Percentiles rank a stretch among this genome's conserved stretches.
Evolutionary conservation across 2,888 invertebrate genomes (phyloP).

Genomic region (Dendrolimus houi): DNA sequence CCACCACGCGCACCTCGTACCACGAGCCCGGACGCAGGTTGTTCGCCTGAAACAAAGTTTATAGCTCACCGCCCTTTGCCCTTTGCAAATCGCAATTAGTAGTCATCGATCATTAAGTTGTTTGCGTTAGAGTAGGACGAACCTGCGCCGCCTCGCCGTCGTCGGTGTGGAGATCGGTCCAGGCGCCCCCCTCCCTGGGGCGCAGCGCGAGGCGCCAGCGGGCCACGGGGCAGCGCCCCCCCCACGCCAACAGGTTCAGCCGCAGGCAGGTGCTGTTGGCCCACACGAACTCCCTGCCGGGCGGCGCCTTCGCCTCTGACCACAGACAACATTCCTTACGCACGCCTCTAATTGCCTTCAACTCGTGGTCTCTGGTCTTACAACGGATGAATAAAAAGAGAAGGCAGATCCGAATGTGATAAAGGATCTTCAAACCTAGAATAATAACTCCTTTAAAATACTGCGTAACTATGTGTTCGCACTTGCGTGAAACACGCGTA

Average conservation of each 20-base stretch:
- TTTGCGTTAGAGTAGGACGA: background rate
- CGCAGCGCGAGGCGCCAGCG: conserved; percentile 78
- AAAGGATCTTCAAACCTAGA: too few relatives aligned
- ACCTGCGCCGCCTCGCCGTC: conserved; percentile 43
- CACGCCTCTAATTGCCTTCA: background rate
- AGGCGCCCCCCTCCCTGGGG: conserved; percentile 25
- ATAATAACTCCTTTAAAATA: too few relatives aligned
- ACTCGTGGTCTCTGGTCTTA: conserved; percentile 14
- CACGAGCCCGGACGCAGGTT: conserved; percentile 71
- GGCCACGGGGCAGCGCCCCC: conserved; percentile 81
- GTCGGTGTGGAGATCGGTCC: conserved; percentile 26
- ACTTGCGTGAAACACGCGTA: too few relatives aligned
- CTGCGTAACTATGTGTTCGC: too few relatives aligned
- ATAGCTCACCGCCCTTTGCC: too few relatives aligned
- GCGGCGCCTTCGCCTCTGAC: conserved; percentile 76
- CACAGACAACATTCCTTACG: conserved; percentile 16
- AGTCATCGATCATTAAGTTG: too few relatives aligned
- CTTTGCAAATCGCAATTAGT: too few relatives aligned
- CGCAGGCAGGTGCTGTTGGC: conserved; percentile 82
- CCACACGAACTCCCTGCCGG: conserved; percentile 79
- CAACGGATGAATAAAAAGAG: too few relatives aligned
- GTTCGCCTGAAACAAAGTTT: conserved; percentile 40
- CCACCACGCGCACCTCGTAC: conserved; percentile 76
- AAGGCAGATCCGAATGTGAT: too few relatives aligned
- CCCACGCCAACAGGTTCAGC: conserved; percentile 83